Percentiles rank a stretch among this genome's conserved stretches.
Conservation (phyloP, 2,888 invertebrate species). For the Entomobrya proxima region DNA sequence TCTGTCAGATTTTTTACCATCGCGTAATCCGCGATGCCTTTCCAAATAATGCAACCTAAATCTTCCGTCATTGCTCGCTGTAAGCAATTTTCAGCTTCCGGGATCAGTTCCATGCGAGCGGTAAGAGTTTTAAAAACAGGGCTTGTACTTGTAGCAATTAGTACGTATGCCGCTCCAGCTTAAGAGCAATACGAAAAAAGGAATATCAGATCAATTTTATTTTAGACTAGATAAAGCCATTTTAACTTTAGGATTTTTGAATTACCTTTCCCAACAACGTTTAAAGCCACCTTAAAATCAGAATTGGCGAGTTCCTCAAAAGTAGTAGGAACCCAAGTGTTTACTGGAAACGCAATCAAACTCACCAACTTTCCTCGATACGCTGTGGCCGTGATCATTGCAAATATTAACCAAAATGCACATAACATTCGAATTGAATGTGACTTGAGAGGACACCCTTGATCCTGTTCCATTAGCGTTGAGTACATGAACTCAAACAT, state of each 20-base stretch:
- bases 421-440: slow-evolving; percentile 18
- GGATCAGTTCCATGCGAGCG: slow-evolving; percentile 31
- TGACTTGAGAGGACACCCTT: background rate
- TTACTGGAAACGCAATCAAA: slow-evolving; percentile 60
- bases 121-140: slow-evolving; percentile 40
- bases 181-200: background rate
- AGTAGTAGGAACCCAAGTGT: slow-evolving; percentile 57
- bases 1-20: slow-evolving; percentile 39
- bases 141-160: slow-evolving; percentile 35
- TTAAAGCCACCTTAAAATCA: slow-evolving; percentile 61
- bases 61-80: slow-evolving; percentile 19
- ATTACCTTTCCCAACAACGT: slow-evolving; percentile 66
- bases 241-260: background rate
- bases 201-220: background rate
- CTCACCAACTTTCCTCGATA: slow-evolving; percentile 58
- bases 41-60: slow-evolving; percentile 52
- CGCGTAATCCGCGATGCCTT: slow-evolving; percentile 45
- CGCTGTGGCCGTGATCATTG: slow-evolving; percentile 6
- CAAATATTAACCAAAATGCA: slow-evolving; percentile 64
- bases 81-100: slow-evolving; percentile 39
- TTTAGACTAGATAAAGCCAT: too few species aligned
- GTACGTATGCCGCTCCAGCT: slow-evolving; percentile 58
- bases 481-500: slow-evolving; percentile 40
- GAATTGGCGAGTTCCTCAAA: slow-evolving; percentile 69
- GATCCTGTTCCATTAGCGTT: slow-evolving; percentile 58